phyloP scores from a whole-genome alignment of 1,140 invertebrate genomes.

The Zaprionus gabonicus region DNA sequence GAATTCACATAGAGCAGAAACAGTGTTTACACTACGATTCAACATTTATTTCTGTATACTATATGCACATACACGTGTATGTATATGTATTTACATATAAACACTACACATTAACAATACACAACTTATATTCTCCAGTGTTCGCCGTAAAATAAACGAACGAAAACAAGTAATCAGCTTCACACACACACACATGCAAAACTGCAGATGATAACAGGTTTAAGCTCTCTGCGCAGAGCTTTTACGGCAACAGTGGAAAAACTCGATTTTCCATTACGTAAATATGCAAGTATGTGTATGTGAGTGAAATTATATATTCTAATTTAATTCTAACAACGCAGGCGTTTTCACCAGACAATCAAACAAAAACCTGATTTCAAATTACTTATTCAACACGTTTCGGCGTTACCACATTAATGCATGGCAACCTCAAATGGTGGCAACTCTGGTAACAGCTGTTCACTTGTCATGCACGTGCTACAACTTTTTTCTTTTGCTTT shows the following conservation, averaged over 20 bases:
- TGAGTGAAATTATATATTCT: not conserved
- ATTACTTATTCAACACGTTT: not conserved
- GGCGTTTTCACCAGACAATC: slow-evolving; percentile 23
- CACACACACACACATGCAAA: slow-evolving; percentile 10
- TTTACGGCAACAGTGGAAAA: not conserved
- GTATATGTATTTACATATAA: slow-evolving; percentile 1
- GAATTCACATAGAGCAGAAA: slow-evolving; percentile 22
- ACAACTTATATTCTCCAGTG: slow-evolving; percentile 45
- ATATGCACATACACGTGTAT: slow-evolving; percentile 13
- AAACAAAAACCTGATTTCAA: slow-evolving; percentile 9
- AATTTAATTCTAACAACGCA: not conserved
- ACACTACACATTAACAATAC: not conserved
- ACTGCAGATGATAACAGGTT: slow-evolving; percentile 70
- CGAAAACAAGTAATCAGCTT: slow-evolving; percentile 40
- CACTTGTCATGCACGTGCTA: not conserved
- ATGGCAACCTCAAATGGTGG: not conserved
- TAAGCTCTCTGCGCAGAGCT: slow-evolving; percentile 56
- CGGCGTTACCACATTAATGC: not conserved
- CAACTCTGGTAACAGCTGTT: not conserved
- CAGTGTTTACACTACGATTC: slow-evolving; percentile 32
- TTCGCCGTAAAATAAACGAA: slow-evolving; percentile 38
- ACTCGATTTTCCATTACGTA: slow-evolving; percentile 11
- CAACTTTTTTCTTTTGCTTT: not conserved
- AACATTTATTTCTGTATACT: not conserved
- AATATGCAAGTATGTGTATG: not conserved